phyloP scores from a whole-genome alignment of 2,888 invertebrate species.

The Lochmaea capreae region DNA sequence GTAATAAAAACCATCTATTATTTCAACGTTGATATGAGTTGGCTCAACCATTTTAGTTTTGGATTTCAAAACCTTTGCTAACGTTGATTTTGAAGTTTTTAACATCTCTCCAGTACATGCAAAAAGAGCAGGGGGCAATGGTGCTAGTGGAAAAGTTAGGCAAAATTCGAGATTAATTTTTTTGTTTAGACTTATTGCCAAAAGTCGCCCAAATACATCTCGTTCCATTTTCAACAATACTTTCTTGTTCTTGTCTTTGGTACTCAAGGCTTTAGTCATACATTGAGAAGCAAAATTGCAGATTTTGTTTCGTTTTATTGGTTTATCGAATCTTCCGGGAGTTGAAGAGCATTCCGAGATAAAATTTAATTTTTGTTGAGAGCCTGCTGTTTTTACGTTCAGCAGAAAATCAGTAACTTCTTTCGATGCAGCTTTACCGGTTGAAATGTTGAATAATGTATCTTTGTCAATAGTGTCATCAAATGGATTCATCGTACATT shows the following conservation, averaged over 20 bases:
- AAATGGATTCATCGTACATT: constrained; percentile 51
- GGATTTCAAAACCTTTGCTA: constrained; percentile 11
- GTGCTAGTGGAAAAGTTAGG: constrained; percentile 31
- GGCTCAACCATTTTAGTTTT: too few species aligned
- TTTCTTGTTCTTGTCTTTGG: constrained; percentile 42
- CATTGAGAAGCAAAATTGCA: constrained; percentile 50
- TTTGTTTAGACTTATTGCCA: constrained; percentile 53
- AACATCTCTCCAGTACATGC: constrained; percentile 37
- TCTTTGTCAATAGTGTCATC: constrained; percentile 44
- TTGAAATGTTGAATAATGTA: constrained; percentile 53
- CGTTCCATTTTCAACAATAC: constrained; percentile 52
- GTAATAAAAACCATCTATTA: constrained; percentile 54
- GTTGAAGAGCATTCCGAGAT: constrained; percentile 36
- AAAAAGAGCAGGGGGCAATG: constrained; percentile 25
- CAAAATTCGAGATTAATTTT: constrained; percentile 55
- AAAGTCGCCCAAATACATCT: constrained; percentile 51
- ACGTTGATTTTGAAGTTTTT: constrained; percentile 19
- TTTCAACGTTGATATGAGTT: constrained; percentile 33
- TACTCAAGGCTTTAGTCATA: constrained; percentile 36
- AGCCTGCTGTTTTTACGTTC: constrained; percentile 32
- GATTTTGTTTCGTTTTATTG: constrained; percentile 47
- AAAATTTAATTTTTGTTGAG: constrained; percentile 41
- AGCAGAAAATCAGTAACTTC: constrained; percentile 52
- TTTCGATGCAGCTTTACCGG: constrained; percentile 54
- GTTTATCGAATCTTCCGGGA: constrained; percentile 35